phyloP scores from a whole-genome alignment of 2,888 invertebrate species.

The Aelia acuminata region DNA sequence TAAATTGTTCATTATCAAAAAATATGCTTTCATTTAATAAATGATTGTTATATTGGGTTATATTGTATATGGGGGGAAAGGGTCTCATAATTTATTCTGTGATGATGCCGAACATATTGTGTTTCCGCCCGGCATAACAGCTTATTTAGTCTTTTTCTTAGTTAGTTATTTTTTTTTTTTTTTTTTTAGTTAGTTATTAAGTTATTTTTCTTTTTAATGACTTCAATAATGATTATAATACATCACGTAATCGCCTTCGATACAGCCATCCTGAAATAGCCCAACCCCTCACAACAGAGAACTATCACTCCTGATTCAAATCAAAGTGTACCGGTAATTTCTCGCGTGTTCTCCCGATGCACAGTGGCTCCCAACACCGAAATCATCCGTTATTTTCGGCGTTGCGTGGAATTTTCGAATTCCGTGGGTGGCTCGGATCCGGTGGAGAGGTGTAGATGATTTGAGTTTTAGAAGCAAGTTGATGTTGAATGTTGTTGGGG shows the following conservation, averaged over 20 bases:
- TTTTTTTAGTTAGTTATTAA: too few species aligned
- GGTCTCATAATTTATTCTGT: too few species aligned
- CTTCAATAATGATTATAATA: too few species aligned
- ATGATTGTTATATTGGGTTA: too few species aligned
- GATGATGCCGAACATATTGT: too few species aligned
- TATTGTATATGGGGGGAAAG: too few species aligned
- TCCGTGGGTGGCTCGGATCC: slow-evolving; percentile 23
- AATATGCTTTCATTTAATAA: too few species aligned
- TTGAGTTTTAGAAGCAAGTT: slow-evolving; percentile 29
- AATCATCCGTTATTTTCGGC: slow-evolving; percentile 32
- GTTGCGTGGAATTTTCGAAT: slow-evolving; percentile 18
- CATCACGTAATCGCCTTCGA: not conserved
- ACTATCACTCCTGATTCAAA: not conserved
- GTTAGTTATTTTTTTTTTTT: too few species aligned
- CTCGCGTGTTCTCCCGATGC: not conserved
- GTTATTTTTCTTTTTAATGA: too few species aligned
- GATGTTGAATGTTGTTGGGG: slow-evolving; percentile 9
- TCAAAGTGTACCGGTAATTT: not conserved
- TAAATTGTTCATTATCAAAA: too few species aligned
- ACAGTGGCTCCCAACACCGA: not conserved
- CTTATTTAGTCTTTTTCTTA: too few species aligned
- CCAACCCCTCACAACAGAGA: not conserved
- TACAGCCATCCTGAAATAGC: not conserved
- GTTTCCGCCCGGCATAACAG: too few species aligned
- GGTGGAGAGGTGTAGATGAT: not conserved